Evolutionary conservation across 35 echinoderm and acorn worm genomes (phyloP), one percentile per base, ranked within the genome.

Genomic region (Holothuria glaberrima): DNA sequence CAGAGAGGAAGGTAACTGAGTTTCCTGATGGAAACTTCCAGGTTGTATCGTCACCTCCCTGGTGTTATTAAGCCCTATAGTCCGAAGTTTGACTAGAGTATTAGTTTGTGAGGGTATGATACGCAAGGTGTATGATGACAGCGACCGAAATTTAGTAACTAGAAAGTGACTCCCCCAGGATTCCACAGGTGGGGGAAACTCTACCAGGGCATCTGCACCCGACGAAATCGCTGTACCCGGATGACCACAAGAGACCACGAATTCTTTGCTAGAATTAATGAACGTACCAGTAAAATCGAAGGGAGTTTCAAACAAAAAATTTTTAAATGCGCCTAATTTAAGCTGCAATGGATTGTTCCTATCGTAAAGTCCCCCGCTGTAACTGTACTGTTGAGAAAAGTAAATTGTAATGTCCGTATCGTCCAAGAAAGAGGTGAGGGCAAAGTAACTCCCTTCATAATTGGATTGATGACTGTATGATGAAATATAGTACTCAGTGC

Each of bases 221-320:
- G 22, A 26, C 66, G 25, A 33, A 33, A 27, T 26, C 22, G 24
- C 13, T 69, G 21, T 25, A 28, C 12, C 27, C 33, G 22, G 68
- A 38, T 74, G 20, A 6, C 70, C 70, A 41, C 70, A 33, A 1
- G 32, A 30, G 9, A 74, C 28, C 36, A 19, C 9, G 36, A 74
- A 31, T 41, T n/a, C 30, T 35, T 74, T 74, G 5, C 30, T 74
- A 14, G 70, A 34, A 35, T 41, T 74, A 19, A 74, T 9, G 32
- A 36, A 74, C 14, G 70, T 74, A 36, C 70, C 70, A 30, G 70
- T 74, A 2, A 74, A 74, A 38, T 74, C 70, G 36, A 74, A 74
- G 4, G 12, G 6, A 7, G 13, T 19, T 35, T 74, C 30, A 0
- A 74, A 30, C 30, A 74, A 38, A 19, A 36, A 74, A 19, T 14